Conservation (phyloP, 2,113 vertebrate species). For the Daubentonia madagascariensis region DNA sequence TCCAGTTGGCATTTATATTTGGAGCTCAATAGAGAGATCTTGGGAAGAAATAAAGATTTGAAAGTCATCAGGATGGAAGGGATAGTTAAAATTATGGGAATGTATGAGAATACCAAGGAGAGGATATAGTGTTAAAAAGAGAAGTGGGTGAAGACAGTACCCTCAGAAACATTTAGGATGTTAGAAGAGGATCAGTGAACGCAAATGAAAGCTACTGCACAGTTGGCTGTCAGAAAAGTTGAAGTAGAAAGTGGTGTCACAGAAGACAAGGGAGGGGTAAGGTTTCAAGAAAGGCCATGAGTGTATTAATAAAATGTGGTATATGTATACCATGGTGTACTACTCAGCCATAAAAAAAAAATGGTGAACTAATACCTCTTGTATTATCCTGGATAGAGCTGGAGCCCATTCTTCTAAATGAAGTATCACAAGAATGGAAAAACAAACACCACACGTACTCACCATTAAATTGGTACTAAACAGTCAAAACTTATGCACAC, state of each 20-base stretch:
- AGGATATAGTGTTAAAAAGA: neutral
- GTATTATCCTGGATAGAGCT: no score
- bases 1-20: neutral
- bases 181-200: neutral
- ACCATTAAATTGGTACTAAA: no score
- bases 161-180: neutral
- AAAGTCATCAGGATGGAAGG: neutral
- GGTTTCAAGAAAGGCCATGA: neutral
- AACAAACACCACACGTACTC: no score
- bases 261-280: neutral
- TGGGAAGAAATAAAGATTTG: slow-evolving; percentile 13
- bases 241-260: neutral
- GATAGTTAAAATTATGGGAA: slow-evolving; percentile 10
- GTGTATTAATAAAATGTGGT: no score
- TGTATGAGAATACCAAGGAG: neutral
- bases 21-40: neutral
- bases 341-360: no score
- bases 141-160: neutral
- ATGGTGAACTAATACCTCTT: no score
- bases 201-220: neutral
- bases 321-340: no score
- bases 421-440: no score
- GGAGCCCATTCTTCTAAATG: no score
- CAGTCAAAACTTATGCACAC: no score
- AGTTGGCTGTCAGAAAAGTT: neutral